Evolutionary conservation across 2,888 invertebrate genomes (phyloP).

Genomic region (Pyrgus malvae): DNA sequence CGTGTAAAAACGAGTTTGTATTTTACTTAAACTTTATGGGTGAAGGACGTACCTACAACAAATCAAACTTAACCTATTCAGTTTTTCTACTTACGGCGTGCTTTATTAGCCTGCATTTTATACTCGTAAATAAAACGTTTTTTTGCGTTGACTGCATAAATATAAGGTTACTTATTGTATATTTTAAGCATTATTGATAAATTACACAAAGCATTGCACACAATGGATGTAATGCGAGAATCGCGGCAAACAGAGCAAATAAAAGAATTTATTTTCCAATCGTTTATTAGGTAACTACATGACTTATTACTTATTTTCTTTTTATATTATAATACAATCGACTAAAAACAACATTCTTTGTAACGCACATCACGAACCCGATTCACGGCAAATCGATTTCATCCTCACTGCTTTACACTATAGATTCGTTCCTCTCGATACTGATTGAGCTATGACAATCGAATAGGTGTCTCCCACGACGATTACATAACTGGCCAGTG

Average conservation of each 20-base stretch:
- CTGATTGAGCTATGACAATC: slow-evolving; percentile 41
- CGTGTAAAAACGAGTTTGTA: slow-evolving; percentile 25
- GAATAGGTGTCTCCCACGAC: slow-evolving; percentile 42
- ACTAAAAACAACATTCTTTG: too few relatives aligned
- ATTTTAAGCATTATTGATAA: neutral
- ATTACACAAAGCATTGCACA: neutral
- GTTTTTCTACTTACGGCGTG: neutral
- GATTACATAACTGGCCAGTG: slow-evolving; percentile 45
- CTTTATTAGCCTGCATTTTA: neutral
- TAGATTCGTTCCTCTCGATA: slow-evolving; percentile 50
- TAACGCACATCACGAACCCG: too few relatives aligned
- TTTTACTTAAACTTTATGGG: slow-evolving; percentile 14
- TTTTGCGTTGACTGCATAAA: too few relatives aligned
- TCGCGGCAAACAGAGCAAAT: neutral
- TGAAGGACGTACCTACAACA: slow-evolving; percentile 22
- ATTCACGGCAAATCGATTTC: too few relatives aligned
- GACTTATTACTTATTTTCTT: too few relatives aligned
- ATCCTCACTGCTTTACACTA: too few relatives aligned
- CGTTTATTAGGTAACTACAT: too few relatives aligned
- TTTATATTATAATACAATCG: too few relatives aligned
- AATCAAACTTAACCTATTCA: neutral
- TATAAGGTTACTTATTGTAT: too few relatives aligned
- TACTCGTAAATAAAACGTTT: too few relatives aligned
- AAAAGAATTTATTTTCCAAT: neutral
- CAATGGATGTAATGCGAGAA: neutral